Conservation (phyloP, 1,140 invertebrate species). For the Diorhabda elongata region DNA sequence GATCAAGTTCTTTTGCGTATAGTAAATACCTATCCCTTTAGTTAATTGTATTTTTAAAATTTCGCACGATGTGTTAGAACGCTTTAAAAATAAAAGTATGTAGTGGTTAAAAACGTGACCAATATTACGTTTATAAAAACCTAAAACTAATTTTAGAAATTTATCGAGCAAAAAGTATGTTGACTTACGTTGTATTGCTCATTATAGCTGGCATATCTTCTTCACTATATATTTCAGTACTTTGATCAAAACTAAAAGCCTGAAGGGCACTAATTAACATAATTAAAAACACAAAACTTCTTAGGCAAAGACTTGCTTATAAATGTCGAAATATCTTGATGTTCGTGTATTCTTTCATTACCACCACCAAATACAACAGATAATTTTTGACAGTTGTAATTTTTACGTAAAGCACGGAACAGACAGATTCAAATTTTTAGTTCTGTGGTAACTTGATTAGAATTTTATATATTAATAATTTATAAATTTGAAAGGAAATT, state of each 20-base stretch:
- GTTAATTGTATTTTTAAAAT: background rate
- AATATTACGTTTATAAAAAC: background rate
- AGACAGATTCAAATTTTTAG: too few species aligned
- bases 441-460: too few species aligned
- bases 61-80: too few species aligned
- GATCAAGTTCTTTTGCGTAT: too few species aligned
- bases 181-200: constrained; percentile 41
- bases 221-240: constrained; percentile 30
- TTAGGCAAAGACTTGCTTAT: background rate
- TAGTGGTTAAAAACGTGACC: background rate
- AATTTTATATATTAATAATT: too few species aligned
- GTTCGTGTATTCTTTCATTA: constrained; percentile 7
- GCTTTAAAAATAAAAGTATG: too few species aligned
- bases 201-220: constrained; percentile 40
- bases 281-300: constrained; percentile 35
- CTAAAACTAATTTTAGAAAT: background rate
- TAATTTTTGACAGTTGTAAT: background rate
- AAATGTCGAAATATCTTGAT: constrained; percentile 13
- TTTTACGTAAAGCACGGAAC: too few species aligned
- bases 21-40: too few species aligned
- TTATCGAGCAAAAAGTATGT: background rate
- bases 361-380: background rate
- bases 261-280: constrained; percentile 41
- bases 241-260: constrained; percentile 34
- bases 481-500: too few species aligned